Evolutionary conservation across 1,140 invertebrate genomes (phyloP).

Genomic region (Drosophila aff.): DNA sequence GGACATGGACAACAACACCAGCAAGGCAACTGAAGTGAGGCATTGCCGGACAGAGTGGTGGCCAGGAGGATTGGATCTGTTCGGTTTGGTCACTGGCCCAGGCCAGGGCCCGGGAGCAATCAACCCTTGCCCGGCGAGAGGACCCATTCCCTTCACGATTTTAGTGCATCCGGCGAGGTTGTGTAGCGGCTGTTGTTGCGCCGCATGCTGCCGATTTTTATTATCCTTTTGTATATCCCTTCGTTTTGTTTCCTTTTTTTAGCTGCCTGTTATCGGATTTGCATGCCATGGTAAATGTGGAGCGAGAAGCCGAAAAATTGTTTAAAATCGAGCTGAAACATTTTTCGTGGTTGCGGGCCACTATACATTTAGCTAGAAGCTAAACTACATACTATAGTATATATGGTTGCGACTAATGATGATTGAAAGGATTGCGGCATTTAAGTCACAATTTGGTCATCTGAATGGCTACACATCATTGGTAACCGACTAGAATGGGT

Average conservation of each 20-base stretch:
- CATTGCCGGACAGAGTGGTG: slow-evolving; percentile 42
- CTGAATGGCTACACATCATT: not conserved
- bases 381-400: not conserved
- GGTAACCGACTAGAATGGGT: not conserved
- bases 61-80: slow-evolving; percentile 5
- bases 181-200: slow-evolving; percentile 34
- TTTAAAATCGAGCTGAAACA: slow-evolving; percentile 54
- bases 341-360: slow-evolving; percentile 3
- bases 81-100: not conserved
- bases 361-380: slow-evolving; percentile 17
- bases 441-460: slow-evolving; percentile 4
- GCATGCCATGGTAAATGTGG: slow-evolving; percentile 39
- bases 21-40: slow-evolving; percentile 69
- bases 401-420: slow-evolving; percentile 14
- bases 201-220: slow-evolving; percentile 40
- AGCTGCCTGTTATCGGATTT: slow-evolving; percentile 68
- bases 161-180: slow-evolving; percentile 29
- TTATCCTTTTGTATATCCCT: slow-evolving; percentile 17
- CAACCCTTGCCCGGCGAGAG: slow-evolving; percentile 46
- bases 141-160: not conserved
- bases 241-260: slow-evolving; percentile 27
- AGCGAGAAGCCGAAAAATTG: slow-evolving; percentile 46
- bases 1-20: slow-evolving; percentile 18
- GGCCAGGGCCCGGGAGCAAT: slow-evolving; percentile 45
- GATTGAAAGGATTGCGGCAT: slow-evolving; percentile 41